Evolutionary conservation across 2,888 invertebrate species (phyloP).

Genomic region (Conops quadrifasciatus): DNA sequence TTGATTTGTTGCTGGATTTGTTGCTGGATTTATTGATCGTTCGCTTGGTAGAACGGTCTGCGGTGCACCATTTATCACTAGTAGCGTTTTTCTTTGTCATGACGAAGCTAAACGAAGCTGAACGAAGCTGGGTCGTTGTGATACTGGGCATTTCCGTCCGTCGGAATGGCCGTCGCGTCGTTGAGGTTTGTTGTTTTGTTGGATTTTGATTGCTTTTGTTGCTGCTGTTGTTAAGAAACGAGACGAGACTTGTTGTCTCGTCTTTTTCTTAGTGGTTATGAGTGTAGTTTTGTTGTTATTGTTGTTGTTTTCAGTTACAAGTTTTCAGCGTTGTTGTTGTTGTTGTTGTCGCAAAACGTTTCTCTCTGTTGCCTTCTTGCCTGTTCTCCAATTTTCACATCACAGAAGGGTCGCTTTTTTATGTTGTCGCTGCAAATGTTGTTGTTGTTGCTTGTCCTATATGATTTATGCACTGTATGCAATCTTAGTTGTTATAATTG

Average conservation of each 20-base stretch:
- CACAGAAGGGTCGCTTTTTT: no score
- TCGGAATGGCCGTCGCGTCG: no score
- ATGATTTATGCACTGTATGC: conserved; percentile 22
- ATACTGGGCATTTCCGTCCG: no score
- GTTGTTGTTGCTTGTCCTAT: conserved; percentile 32
- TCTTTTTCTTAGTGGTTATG: conserved; percentile 23
- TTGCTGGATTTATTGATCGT: conserved; percentile 17
- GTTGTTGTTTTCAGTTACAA: conserved; percentile 36
- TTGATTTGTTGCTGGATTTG: not conserved
- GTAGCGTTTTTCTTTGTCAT: conserved; percentile 5
- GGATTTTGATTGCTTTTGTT: not conserved
- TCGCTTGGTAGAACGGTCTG: not conserved
- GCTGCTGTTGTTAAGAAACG: not conserved
- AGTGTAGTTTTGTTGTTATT: conserved; percentile 10
- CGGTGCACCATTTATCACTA: conserved; percentile 10
- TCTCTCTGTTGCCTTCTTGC: no score
- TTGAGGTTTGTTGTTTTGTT: not conserved
- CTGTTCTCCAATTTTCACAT: no score
- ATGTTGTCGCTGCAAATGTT: conserved; percentile 9
- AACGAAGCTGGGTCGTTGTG: no score
- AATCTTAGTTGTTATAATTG: conserved; percentile 38
- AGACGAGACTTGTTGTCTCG: conserved; percentile 19
- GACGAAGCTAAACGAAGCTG: no score
- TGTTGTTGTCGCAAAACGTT: conserved; percentile 1
- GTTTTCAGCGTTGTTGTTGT: conserved; percentile 26